Evolutionary conservation across 2,113 vertebrate species (phyloP).

Genomic region (Oenanthe melanoleuca): DNA sequence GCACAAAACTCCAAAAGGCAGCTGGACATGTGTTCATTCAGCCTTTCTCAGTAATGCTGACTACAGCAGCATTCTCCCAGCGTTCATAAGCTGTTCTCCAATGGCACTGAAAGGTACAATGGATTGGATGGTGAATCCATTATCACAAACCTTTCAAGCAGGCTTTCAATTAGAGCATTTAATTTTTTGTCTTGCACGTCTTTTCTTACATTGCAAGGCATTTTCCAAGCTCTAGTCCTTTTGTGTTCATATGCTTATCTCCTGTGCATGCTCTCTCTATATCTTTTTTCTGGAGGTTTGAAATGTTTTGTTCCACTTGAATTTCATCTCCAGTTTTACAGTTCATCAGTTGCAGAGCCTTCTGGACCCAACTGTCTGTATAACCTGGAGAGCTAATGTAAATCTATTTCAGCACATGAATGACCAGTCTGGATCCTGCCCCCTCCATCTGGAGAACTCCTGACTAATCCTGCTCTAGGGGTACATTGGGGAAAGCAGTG

Average conservation of each 20-base stretch:
- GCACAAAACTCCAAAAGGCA: neutral
- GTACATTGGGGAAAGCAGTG: neutral
- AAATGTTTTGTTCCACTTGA: neutral
- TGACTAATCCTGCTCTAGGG: neutral
- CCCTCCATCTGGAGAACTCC: neutral
- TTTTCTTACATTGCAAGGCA: neutral
- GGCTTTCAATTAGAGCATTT: neutral
- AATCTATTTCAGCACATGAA: neutral
- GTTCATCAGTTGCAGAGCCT: neutral
- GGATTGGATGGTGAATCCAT: neutral
- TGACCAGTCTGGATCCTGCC: neutral
- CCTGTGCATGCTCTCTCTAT: neutral
- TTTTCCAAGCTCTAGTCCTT: neutral
- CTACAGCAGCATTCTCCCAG: neutral
- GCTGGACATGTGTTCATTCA: accelerated
- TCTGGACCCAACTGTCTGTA: neutral
- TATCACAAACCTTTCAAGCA: neutral
- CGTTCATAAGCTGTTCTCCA: neutral
- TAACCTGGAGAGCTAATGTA: neutral
- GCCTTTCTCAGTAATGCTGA: neutral
- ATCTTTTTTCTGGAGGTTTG: neutral
- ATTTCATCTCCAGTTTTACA: neutral
- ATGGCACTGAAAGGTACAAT: neutral
- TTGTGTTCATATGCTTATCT: neutral
- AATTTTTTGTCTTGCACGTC: neutral